Base-by-base conservation (phyloP, 2,888 invertebrate species). In the Rutpela maculata region DNA sequence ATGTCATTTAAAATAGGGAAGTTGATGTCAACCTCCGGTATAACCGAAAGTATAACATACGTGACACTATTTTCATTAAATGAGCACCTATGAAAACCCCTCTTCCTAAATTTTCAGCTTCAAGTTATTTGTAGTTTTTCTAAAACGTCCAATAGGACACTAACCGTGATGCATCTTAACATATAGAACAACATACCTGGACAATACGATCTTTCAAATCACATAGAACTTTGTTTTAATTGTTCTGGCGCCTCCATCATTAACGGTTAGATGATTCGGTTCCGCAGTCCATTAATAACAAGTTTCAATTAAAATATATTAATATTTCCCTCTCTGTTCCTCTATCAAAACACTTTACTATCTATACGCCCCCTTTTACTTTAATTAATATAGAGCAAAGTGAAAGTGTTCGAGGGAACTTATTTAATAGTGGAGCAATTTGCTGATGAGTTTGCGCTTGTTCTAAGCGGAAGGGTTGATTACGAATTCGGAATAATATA, bases 391-490 rank as follows among this genome's bases (percentile, higher is more conserved):
- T 26, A 56, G 31, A 35, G 70, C 26, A 26, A 75, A 56, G 76
- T 62, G 72, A 60, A 76, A 76, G 76, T 67, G 67, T 60, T 67
- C 15, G 50, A 26, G 59, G 60, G 60, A 67, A 67, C 60, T 57
- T 65, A 57, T 60, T 59, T 56, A 65, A 72, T 71, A 65, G 76
- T 57, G 38, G 55, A 57, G 71, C 71, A 76, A 71, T 76, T 70
- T 76, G 65, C 76, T 71, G 55, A 72, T 60, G 76, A 76, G 71
- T 56, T 50, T 67, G 38, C 11, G 55, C 18, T 57, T 68, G 57
- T 31, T 57, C 57, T 26, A 15, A 35, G 15, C 11, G 15, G 1
- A 38, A 19, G 38, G 63, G 65, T 22, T 17, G 65, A 65, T 73
- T 35, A 65, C 35, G 10, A 12, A 6, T 59, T 50, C 56, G 17